Percentiles rank a stretch among this genome's conserved stretches.
These are phyloP conservation scores for Dasypolia templi DNA, from an alignment of 2,888 invertebrate genomes.

Conservation along the genomic window DNA sequence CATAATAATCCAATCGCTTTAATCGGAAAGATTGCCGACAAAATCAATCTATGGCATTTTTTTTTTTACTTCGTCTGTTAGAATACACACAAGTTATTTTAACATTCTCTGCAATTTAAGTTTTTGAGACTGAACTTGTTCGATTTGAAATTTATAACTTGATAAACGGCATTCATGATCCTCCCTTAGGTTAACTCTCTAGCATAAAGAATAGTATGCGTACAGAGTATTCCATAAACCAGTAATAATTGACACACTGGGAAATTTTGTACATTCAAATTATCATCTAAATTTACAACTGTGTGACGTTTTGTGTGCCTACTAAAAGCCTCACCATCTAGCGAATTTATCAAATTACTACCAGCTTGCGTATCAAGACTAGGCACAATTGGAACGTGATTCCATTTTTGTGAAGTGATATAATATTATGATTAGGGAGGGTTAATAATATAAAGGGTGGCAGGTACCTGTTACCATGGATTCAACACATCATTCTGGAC, in stretches of 20 bases:
- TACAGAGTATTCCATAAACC: not conserved
- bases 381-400: not conserved
- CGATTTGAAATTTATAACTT: not conserved
- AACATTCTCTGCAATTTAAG: not conserved
- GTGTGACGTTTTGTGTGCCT: not conserved
- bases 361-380: not conserved
- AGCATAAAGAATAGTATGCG: not conserved
- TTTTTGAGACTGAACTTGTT: too few species aligned
- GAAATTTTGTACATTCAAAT: not conserved
- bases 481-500: too few species aligned
- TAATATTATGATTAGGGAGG: too few species aligned
- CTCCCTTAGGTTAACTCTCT: not conserved
- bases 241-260: not conserved
- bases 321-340: not conserved
- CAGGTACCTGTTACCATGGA: too few species aligned
- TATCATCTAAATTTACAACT: not conserved
- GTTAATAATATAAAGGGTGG: too few species aligned
- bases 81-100: not conserved
- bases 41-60: not conserved
- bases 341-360: not conserved
- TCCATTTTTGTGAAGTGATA: not conserved
- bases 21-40: not conserved
- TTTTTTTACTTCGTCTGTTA: too few species aligned
- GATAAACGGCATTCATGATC: not conserved
- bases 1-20: not conserved